Evolutionary conservation across 1,140 invertebrate species (phyloP).

Genomic region (Caenorhabditis remanei): DNA sequence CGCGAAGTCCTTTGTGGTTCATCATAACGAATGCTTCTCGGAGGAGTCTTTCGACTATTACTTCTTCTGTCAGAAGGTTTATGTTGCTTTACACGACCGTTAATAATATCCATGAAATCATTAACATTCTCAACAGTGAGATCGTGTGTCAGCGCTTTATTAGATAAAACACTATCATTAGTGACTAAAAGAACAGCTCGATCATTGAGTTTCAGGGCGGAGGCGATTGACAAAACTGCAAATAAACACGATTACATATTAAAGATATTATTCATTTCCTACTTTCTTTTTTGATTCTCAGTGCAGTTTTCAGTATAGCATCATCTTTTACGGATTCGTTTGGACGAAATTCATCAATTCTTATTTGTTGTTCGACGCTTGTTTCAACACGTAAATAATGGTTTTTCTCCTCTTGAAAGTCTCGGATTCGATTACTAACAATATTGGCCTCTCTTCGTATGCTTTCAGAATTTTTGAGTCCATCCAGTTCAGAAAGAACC

Average conservation of each 20-base stretch:
- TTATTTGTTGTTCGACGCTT: background rate
- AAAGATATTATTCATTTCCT: background rate
- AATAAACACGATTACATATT: background rate
- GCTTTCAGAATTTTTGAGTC: background rate
- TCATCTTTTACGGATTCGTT: constrained; percentile 2
- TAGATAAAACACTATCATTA: background rate
- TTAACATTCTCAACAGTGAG: background rate
- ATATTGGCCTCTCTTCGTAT: background rate
- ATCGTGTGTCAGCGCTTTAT: constrained; percentile 23
- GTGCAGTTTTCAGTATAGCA: constrained; percentile 24
- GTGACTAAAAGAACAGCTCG: background rate
- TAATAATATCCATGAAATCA: constrained; percentile 5
- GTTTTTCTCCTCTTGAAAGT: background rate
- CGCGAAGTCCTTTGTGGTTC: too few relatives aligned
- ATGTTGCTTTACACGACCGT: background rate
- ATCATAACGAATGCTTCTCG: too few relatives aligned
- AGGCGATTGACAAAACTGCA: constrained; percentile 1
- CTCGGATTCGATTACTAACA: background rate
- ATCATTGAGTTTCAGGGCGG: background rate
- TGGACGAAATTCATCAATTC: background rate
- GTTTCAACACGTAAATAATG: constrained; percentile 7
- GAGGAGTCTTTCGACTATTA: too few relatives aligned
- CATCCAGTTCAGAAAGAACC: constrained; percentile 24
- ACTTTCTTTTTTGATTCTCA: constrained; percentile 15
- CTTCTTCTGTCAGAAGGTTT: too few relatives aligned